Conservation (phyloP, 92 coral and sea anemone genomes). For the Desmophyllum pertusum region DNA sequence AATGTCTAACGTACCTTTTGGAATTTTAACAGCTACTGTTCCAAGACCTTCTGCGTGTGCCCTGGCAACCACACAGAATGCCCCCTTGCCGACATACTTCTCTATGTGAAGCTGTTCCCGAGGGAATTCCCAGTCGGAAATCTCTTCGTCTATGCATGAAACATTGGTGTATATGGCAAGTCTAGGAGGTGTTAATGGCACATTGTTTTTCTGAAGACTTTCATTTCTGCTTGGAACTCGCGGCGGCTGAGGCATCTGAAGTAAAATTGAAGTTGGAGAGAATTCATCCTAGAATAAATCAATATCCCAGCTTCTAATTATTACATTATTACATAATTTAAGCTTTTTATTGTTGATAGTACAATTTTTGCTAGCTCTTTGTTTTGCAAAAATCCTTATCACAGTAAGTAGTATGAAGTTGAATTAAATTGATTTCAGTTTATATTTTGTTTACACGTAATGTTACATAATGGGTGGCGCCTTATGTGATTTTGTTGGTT, state of each 20-base stretch:
- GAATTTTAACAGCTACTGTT: constrained; percentile 79
- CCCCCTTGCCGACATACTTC: constrained; percentile 79
- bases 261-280: too few relatives aligned
- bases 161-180: constrained; percentile 41
- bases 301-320: too few relatives aligned
- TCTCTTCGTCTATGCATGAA: constrained; percentile 20
- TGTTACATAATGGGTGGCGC: too few relatives aligned
- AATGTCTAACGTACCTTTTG: constrained; percentile 55
- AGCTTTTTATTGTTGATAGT: too few relatives aligned
- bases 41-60: constrained; percentile 75
- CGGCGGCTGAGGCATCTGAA: constrained; percentile 10
- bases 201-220: background rate
- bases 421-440: too few relatives aligned
- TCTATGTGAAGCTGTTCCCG: constrained; percentile 57
- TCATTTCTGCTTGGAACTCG: background rate
- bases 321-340: too few relatives aligned
- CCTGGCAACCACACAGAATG: constrained; percentile 81
- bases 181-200: background rate
- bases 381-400: too few relatives aligned
- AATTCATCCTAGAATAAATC: too few relatives aligned
- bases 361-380: too few relatives aligned
- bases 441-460: too few relatives aligned
- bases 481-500: too few relatives aligned
- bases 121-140: constrained; percentile 69
- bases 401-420: too few relatives aligned